Evolutionary conservation across 2,888 invertebrate genomes (phyloP), one percentile per base, ranked within the genome.

Genomic region (Cheilosia scutellata): DNA sequence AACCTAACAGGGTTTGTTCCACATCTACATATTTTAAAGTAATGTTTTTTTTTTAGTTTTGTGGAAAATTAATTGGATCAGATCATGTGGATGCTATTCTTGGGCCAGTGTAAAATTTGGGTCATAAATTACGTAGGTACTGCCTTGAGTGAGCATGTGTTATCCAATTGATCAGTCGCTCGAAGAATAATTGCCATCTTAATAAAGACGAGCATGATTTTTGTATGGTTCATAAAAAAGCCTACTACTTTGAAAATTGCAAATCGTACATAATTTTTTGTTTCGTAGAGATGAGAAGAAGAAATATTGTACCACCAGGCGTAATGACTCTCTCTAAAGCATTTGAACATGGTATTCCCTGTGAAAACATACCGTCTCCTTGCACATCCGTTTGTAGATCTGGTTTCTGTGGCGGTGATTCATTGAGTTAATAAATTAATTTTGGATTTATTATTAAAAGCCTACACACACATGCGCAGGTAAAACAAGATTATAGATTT

Each of bases 401-500:
- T 65, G 75, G 58, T 71, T 65, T 78, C 42, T 4, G 37, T 37
- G 27, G 60, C 33, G 40, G 42, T 82, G 76, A 76, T 86, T 82
- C 76, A 86, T 66, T 82, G 71, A 72, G 82, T 66, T 77, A 60
- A 82, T 86, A 82, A 86, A 77, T 82, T 72, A 82, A 86, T 82
- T 82, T 86, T 58, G 71, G 75, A 82, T 82, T 77, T 82, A 75
- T 78, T 83, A 83, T 77, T 47, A 9, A 47, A 16, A 9, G 16
- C 44, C 62, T 16, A 70, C 68, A 16, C 62, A 62, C 33, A 47
- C 42, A 58, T 9, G 55, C 16, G 27, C 13, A 6, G 27, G 58
- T 33, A 63, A 86, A 82, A 77, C 86, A 47, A 80, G 86, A 86
- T 82, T 80, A 80, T 76, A 55, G 80, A 76, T 72, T 53, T 57